Conservation (phyloP, 2,888 invertebrate species). For the Cheiracanthium punctorium region DNA sequence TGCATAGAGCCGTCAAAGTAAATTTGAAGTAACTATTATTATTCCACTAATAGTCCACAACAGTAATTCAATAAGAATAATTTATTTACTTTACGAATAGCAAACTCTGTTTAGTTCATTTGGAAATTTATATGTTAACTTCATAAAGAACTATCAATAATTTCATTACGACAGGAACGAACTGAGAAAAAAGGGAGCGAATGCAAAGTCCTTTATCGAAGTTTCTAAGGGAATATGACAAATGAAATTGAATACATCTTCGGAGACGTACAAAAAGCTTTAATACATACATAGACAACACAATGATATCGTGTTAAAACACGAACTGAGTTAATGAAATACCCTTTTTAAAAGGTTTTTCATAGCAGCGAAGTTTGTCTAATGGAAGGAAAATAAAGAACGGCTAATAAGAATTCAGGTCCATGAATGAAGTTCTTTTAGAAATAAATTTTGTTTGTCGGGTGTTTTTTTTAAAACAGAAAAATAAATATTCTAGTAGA, state of each 20-base stretch:
- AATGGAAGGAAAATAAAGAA: neutral
- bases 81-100: neutral
- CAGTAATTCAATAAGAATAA: neutral
- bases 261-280: neutral
- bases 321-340: neutral
- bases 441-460: conserved; percentile 37
- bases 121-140: neutral
- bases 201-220: neutral
- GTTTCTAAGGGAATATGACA: neutral
- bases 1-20: too few relatives aligned
- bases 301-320: neutral
- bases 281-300: neutral
- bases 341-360: neutral
- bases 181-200: neutral
- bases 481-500: neutral
- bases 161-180: neutral
- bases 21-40: too few relatives aligned
- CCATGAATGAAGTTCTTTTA: conserved; percentile 42
- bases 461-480: conserved; percentile 24
- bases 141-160: neutral
- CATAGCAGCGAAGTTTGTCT: neutral
- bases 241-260: neutral
- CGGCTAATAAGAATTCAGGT: conserved; percentile 50
- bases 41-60: too few relatives aligned
- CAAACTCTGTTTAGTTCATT: neutral